These are phyloP conservation scores for Pteronura brasiliensis DNA, from an alignment of 2,113 vertebrate genomes.

Conservation along the genomic window DNA sequence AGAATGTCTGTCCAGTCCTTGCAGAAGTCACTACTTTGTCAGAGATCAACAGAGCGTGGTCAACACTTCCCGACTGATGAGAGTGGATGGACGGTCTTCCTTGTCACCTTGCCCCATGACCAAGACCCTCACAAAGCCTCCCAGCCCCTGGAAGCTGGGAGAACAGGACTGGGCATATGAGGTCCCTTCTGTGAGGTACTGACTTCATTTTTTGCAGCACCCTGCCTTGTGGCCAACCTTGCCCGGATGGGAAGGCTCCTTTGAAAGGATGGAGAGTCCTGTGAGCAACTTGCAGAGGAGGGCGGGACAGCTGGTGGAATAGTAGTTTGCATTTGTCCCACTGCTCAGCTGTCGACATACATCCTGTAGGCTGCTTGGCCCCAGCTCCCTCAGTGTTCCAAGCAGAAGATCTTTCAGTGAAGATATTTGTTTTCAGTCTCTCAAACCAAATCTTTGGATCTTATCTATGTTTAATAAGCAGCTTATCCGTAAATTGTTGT, in stretches of 20 bases:
- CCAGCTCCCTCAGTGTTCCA: background rate
- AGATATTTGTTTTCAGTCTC: background rate
- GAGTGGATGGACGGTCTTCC: background rate
- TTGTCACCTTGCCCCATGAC: background rate
- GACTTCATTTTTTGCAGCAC: background rate
- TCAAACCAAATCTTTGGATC: constrained; percentile 6
- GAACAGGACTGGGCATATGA: background rate
- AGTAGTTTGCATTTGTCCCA: background rate
- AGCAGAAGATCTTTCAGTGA: background rate
- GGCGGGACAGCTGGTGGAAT: background rate
- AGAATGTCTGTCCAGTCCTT: background rate
- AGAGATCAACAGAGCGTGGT: background rate
- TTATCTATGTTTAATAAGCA: constrained; percentile 32
- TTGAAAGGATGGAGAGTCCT: background rate
- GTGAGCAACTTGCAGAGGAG: background rate
- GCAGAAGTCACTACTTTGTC: background rate
- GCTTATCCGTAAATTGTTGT: background rate
- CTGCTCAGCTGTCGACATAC: background rate
- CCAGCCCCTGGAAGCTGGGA: background rate
- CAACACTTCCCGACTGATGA: accelerated
- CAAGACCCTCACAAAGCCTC: background rate
- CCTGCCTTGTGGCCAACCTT: background rate
- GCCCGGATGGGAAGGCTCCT: background rate
- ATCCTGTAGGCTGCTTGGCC: background rate
- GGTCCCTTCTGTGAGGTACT: no score